A percentile compares a stretch with the other conserved stretches of the same genome.
These are phyloP conservation scores for Plodia interpunctella DNA, from an alignment of 1,140 invertebrate species.

Conservation along the genomic window DNA sequence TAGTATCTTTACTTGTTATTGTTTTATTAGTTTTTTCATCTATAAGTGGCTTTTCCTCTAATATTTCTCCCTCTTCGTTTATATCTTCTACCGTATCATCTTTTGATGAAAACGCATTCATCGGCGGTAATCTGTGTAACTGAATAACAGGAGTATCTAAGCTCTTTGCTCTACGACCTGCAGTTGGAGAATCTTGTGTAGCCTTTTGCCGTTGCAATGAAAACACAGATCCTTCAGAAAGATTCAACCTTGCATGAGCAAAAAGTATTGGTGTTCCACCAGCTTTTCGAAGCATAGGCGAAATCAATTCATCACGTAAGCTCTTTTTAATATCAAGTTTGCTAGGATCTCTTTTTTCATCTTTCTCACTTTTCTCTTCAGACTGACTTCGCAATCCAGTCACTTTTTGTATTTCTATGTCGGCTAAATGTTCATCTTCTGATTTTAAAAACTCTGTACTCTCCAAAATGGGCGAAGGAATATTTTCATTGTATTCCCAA, in stretches of 20 bases:
- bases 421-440: constrained; percentile 76
- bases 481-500: constrained; percentile 81
- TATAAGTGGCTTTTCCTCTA: constrained; percentile 77
- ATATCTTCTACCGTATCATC: constrained; percentile 88
- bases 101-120: constrained; percentile 91
- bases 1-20: constrained; percentile 47
- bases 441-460: constrained; percentile 79
- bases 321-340: constrained; percentile 64
- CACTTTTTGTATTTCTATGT: constrained; percentile 74
- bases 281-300: constrained; percentile 79
- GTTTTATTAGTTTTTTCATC: constrained; percentile 56
- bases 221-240: constrained; percentile 89
- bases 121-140: constrained; percentile 85
- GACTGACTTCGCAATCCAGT: constrained; percentile 48
- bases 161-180: constrained; percentile 87
- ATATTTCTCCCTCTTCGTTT: constrained; percentile 81
- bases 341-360: constrained; percentile 45
- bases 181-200: constrained; percentile 83
- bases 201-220: constrained; percentile 85
- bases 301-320: constrained; percentile 75
- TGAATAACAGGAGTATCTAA: constrained; percentile 89
- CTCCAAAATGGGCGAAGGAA: constrained; percentile 79
- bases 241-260: constrained; percentile 85
- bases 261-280: constrained; percentile 88
- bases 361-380: constrained; percentile 50